Conservation (phyloP, 2,797 vertebrate species). For the Megaceryle alcyon region DNA sequence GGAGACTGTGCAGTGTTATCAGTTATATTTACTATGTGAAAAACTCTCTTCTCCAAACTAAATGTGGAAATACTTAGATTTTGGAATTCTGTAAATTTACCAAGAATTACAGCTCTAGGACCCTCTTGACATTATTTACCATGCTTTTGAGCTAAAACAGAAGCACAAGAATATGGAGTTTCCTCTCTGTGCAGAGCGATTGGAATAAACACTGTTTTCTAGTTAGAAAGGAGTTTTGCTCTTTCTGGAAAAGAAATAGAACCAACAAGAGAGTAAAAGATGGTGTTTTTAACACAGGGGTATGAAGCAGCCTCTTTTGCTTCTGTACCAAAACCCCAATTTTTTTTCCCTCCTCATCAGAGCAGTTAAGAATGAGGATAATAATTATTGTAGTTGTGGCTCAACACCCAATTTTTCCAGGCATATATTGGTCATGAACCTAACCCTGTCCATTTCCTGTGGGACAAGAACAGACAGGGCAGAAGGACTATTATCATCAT, state of each 20-base stretch:
- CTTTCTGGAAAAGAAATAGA: background rate
- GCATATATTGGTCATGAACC: background rate
- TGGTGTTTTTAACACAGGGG: background rate
- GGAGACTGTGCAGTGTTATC: background rate
- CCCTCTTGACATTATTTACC: background rate
- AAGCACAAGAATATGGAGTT: background rate
- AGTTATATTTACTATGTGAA: background rate
- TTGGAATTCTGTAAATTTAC: background rate
- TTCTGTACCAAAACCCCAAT: background rate
- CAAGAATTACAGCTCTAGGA: background rate
- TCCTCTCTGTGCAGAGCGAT: background rate
- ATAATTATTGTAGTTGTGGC: background rate
- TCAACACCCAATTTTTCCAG: background rate
- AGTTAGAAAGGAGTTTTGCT: background rate
- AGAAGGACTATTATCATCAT: background rate
- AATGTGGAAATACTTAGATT: background rate
- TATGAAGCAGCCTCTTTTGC: background rate
- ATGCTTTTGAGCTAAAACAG: background rate
- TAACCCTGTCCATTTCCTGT: background rate
- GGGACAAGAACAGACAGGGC: background rate
- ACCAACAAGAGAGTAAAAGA: background rate
- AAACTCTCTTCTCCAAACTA: background rate
- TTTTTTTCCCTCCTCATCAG: background rate
- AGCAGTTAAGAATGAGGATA: background rate
- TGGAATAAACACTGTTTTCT: background rate